These are phyloP conservation scores for Lasioglossum calceatum DNA, from an alignment of 2,888 invertebrate species.

Conservation along the genomic window DNA sequence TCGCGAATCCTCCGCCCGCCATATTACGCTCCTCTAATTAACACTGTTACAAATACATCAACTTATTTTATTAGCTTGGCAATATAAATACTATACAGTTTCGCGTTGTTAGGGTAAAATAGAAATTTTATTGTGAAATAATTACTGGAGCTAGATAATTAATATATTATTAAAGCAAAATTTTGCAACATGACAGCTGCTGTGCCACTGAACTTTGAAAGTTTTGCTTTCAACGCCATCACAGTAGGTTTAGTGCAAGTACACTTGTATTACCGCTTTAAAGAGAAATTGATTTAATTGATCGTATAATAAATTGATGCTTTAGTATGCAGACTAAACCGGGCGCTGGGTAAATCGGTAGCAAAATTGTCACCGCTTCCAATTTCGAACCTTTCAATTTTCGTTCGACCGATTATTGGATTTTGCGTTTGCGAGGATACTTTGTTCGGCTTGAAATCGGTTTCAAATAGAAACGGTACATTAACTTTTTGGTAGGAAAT, in stretches of 20 bases:
- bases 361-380: not conserved
- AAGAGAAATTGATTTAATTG: not conserved
- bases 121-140: not conserved
- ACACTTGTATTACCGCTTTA: not conserved
- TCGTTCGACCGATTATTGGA: not conserved
- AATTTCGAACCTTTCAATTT: not conserved
- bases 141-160: not conserved
- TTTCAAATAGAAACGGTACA: not conserved
- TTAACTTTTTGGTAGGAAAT: not conserved
- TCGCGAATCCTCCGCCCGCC: not conserved
- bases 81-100: not conserved
- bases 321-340: not conserved
- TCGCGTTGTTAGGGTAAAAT: not conserved
- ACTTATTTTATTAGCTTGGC: not conserved
- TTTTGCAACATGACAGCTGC: not conserved
- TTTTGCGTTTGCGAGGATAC: not conserved
- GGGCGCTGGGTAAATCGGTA: not conserved
- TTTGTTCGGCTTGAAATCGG: not conserved
- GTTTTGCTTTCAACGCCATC: not conserved
- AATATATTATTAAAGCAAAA: not conserved
- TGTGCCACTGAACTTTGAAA: not conserved
- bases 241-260: not conserved
- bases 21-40: not conserved
- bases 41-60: not conserved
- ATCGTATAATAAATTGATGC: not conserved